phyloP scores from a whole-genome alignment of 2,888 invertebrate genomes.

The Eristalinus aeneus region DNA sequence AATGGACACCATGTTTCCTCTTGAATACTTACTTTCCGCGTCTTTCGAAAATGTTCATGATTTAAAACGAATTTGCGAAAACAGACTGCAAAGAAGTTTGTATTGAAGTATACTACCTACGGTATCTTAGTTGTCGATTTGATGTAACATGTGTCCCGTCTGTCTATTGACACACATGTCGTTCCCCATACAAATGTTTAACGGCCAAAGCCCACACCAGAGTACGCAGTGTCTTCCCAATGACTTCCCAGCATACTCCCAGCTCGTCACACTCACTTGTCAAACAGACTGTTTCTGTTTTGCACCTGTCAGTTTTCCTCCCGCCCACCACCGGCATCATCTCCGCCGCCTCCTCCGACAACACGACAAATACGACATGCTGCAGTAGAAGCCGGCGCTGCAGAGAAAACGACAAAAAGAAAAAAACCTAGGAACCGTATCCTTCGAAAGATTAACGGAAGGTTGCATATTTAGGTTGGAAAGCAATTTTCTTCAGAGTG shows the following conservation, averaged over 20 bases:
- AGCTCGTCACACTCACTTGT: background rate
- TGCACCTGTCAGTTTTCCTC: constrained; percentile 54
- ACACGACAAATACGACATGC: background rate
- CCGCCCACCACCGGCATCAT: background rate
- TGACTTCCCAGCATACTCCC: background rate
- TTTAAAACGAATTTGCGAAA: too few species aligned
- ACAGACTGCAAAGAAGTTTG: too few species aligned
- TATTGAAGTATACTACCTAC: too few species aligned
- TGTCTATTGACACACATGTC: too few species aligned
- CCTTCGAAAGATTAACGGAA: constrained; percentile 49
- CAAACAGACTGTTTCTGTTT: constrained; percentile 18
- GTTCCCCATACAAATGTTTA: too few species aligned
- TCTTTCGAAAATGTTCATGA: too few species aligned
- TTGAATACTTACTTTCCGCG: too few species aligned
- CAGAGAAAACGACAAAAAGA: background rate
- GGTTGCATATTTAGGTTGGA: constrained; percentile 66
- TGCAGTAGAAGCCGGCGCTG: constrained; percentile 6
- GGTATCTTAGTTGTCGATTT: too few species aligned
- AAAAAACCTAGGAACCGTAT: background rate
- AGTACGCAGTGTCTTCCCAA: too few species aligned
- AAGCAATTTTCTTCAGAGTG: constrained; percentile 55
- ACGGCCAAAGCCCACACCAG: too few species aligned
- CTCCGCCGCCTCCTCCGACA: background rate
- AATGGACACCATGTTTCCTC: too few species aligned
- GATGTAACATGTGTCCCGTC: too few species aligned